Conservation (phyloP, 2,797 vertebrate species). For the Pseudochirops cupreus region DNA sequence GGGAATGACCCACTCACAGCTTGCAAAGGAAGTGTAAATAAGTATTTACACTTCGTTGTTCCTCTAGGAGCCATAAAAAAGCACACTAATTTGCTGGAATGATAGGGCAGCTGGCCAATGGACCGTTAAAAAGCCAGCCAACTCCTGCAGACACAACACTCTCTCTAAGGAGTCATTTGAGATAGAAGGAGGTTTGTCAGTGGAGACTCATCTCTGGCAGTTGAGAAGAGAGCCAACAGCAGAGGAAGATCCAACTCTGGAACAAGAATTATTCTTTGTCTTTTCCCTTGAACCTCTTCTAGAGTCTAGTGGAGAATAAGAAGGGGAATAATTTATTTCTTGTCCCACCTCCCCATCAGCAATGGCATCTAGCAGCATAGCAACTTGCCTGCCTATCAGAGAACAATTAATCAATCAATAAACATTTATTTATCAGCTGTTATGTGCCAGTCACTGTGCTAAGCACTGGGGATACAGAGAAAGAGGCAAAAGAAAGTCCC, state of each 20-base stretch:
- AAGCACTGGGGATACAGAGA: too few relatives aligned
- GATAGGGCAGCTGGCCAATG: background rate
- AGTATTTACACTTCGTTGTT: background rate
- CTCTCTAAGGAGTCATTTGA: background rate
- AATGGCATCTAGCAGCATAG: background rate
- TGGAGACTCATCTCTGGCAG: background rate
- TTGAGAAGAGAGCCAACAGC: background rate
- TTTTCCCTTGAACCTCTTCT: background rate
- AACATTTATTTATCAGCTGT: too few relatives aligned
- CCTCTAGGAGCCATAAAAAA: background rate
- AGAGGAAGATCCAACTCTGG: background rate
- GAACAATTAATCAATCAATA: too few relatives aligned
- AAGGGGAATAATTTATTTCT: background rate
- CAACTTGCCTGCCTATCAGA: background rate
- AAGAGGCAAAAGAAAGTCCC: too few relatives aligned
- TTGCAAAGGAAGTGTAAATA: conserved; percentile 3
- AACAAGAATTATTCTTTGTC: background rate
- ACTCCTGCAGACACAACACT: background rate
- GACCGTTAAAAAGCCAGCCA: background rate
- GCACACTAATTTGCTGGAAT: background rate
- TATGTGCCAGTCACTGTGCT: too few relatives aligned
- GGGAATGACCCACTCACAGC: background rate
- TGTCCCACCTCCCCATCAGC: background rate
- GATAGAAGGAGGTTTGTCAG: background rate
- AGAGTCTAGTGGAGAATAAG: background rate